A percentile compares a stretch with the other conserved stretches of the same genome.
These are phyloP conservation scores for Osmerus mordax DNA, from an alignment of 2,113 vertebrate species.

Conservation along the genomic window DNA sequence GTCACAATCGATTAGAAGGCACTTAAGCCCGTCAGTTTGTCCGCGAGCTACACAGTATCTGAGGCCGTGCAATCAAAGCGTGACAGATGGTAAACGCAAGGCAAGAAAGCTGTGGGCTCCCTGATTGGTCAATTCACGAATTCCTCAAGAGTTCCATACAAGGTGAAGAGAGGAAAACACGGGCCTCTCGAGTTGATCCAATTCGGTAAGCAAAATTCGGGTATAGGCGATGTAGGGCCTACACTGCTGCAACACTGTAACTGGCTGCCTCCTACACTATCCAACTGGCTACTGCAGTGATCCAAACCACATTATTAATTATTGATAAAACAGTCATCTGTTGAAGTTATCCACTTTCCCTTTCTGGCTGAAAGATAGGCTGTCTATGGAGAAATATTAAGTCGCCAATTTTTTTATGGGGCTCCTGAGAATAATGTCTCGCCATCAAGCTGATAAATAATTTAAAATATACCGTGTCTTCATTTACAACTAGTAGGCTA, in stretches of 20 bases:
- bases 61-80: constrained; percentile 40
- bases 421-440: constrained; percentile 76
- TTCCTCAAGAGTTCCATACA: constrained; percentile 30
- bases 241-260: background rate
- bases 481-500: constrained; percentile 2
- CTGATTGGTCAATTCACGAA: constrained; percentile 18
- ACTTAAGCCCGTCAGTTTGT: constrained; percentile 64
- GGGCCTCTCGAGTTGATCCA: constrained; percentile 14
- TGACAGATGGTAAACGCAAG: constrained; percentile 30
- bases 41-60: constrained; percentile 53
- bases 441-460: constrained; percentile 74
- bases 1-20: constrained; percentile 82
- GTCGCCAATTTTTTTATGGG: constrained; percentile 72
- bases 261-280: no score
- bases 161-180: constrained; percentile 29
- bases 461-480: constrained; percentile 39
- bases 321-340: constrained; percentile 71
- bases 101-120: constrained; percentile 3
- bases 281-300: constrained; percentile 23
- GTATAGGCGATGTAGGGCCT: background rate
- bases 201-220: no score
- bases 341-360: constrained; percentile 14
- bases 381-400: constrained; percentile 68
- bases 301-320: constrained; percentile 72
- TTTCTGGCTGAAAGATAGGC: constrained; percentile 55